phyloP scores from a whole-genome alignment of 2,888 invertebrate genomes.

The Imbricaverruca yamaguchii region DNA sequence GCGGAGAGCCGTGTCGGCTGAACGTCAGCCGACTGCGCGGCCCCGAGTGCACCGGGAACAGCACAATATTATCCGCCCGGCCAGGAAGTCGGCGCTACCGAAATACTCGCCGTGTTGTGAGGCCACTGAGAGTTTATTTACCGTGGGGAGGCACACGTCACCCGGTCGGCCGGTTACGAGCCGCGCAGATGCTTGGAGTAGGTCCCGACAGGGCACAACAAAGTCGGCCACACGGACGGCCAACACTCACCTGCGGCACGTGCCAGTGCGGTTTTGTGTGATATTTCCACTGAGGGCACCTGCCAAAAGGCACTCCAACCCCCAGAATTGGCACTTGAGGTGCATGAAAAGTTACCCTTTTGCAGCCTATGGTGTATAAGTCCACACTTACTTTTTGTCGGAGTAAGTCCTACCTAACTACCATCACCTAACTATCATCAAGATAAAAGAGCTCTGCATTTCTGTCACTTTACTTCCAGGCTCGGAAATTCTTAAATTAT shows the following conservation, averaged over 20 bases:
- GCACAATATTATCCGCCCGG: background rate
- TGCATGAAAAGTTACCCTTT: no score
- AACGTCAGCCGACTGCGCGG: background rate
- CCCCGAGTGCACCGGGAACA: background rate
- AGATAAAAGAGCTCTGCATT: no score
- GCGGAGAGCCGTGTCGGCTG: no score
- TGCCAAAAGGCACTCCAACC: no score
- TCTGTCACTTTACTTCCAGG: no score
- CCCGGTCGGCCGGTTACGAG: background rate
- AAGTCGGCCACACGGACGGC: background rate
- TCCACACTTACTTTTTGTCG: no score
- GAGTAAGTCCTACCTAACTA: no score
- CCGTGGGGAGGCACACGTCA: background rate
- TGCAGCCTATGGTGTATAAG: no score
- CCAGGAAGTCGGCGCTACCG: background rate
- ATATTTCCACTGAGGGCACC: no score
- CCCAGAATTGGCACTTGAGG: no score
- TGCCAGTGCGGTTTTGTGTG: background rate
- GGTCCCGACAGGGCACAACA: background rate
- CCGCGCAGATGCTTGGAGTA: background rate
- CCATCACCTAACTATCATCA: no score
- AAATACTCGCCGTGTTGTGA: background rate
- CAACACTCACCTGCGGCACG: background rate
- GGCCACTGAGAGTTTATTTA: slow-evolving; percentile 4
- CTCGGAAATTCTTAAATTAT: no score